A percentile compares a stretch with the other conserved stretches of the same genome.
Evolutionary conservation across 2,113 vertebrate species (phyloP).

Genomic region (Eudyptes chrysolophus): DNA sequence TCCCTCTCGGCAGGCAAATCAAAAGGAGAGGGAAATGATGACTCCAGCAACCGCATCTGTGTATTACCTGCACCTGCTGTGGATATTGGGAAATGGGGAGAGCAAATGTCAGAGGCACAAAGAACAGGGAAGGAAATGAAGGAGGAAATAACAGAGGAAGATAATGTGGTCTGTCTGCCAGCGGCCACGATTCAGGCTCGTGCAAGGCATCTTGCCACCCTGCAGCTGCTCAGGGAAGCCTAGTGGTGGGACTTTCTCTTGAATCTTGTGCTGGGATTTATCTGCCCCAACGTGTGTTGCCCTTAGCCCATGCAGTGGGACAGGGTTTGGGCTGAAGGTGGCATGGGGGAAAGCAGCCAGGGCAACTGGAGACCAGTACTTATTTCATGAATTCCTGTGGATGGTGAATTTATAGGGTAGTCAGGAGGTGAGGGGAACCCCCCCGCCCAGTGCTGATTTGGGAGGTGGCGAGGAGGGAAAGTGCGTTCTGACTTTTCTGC

Average conservation of each 20-base stretch:
- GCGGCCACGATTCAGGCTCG: not conserved
- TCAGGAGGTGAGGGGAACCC: not conserved
- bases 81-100: not conserved
- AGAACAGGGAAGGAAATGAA: conserved; percentile 28
- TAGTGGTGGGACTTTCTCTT: not conserved
- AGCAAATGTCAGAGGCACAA: not conserved
- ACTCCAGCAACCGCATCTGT: not conserved
- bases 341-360: not conserved
- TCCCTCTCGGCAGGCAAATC: not conserved
- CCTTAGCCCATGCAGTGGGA: not conserved
- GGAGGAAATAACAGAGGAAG: not conserved
- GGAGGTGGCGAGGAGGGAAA: not conserved
- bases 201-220: not conserved
- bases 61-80: conserved; percentile 4
- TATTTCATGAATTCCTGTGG: not conserved
- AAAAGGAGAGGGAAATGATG: not conserved
- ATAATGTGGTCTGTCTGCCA: not conserved
- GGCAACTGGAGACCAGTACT: not conserved
- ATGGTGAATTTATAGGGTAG: not conserved
- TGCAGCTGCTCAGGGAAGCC: not conserved
- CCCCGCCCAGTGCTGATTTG: not conserved
- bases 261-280: not conserved
- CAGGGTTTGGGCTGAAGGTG: not conserved
- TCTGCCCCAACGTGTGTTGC: not conserved
- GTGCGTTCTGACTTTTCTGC: not conserved